phyloP scores from a whole-genome alignment of 64 coral and sea anemone species.

The Montipora sp. region DNA sequence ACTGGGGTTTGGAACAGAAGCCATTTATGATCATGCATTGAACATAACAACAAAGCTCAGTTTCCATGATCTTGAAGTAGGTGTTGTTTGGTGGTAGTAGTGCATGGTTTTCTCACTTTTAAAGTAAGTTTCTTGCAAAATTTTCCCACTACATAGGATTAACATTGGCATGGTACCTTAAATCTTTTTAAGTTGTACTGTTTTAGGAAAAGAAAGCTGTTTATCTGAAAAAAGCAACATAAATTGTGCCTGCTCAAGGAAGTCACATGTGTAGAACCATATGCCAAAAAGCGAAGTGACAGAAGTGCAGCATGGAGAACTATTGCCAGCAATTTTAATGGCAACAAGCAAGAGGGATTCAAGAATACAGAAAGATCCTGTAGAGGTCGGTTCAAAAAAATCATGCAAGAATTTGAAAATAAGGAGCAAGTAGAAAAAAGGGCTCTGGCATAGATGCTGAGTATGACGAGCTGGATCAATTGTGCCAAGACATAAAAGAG shows the following conservation, averaged over 20 bases:
- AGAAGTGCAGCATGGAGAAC: conserved; percentile 37
- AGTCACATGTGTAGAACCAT: conserved; percentile 33
- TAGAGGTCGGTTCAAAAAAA: conserved; percentile 42
- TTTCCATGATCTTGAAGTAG: background rate
- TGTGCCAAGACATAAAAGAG: conserved; percentile 50
- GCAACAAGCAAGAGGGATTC: conserved; percentile 39
- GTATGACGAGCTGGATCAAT: conserved; percentile 22
- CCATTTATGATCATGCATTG: conserved; percentile 5
- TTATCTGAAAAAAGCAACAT: conserved; percentile 37
- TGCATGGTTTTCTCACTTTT: background rate
- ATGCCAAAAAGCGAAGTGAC: conserved; percentile 51
- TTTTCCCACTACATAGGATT: background rate
- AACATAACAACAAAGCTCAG: conserved; percentile 1
- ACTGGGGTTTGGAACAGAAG: conserved; percentile 3
- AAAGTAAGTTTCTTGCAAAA: background rate
- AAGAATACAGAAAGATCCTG: conserved; percentile 43
- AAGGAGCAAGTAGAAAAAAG: conserved; percentile 47
- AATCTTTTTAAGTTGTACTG: conserved; percentile 11
- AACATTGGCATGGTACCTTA: background rate
- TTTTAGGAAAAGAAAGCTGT: conserved; percentile 41
- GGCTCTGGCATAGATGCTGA: conserved; percentile 44
- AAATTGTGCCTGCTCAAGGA: conserved; percentile 52
- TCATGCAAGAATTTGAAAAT: conserved; percentile 40
- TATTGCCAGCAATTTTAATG: conserved; percentile 29
- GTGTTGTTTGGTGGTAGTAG: background rate